These are phyloP conservation scores for Macroglossus sobrinus DNA, from an alignment of 2,113 vertebrate species.

Conservation along the genomic window DNA sequence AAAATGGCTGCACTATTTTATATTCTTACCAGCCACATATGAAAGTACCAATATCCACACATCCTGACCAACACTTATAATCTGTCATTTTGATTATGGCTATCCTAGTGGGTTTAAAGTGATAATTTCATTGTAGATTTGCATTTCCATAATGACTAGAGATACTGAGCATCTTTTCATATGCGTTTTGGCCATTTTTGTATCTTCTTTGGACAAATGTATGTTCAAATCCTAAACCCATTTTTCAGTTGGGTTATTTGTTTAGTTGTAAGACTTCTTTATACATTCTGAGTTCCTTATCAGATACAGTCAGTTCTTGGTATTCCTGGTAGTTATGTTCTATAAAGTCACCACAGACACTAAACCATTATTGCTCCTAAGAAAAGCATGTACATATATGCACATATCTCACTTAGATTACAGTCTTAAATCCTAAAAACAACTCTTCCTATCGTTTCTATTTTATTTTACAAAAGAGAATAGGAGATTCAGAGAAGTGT, in stretches of 20 bases:
- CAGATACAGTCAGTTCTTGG: not conserved
- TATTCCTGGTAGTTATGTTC: not conserved
- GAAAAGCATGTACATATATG: not conserved
- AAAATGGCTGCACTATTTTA: not conserved
- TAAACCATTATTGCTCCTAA: not conserved
- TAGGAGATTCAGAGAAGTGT: not conserved
- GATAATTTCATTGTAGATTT: not conserved
- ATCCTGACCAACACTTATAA: not conserved
- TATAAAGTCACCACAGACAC: not conserved
- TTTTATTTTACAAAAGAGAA: not conserved
- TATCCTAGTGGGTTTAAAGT: not conserved
- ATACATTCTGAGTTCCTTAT: not conserved
- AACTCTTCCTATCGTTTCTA: not conserved
- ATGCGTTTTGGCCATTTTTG: not conserved
- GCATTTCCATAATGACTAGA: not conserved
- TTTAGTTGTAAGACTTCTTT: not conserved
- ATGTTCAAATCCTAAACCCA: not conserved
- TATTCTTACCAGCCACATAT: not conserved
- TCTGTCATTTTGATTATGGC: not conserved
- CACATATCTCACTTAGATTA: not conserved
- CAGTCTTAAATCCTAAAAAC: not conserved
- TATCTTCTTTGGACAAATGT: conserved; percentile 5
- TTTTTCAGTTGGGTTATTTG: not conserved
- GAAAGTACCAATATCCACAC: not conserved
- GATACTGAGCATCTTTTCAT: not conserved